Evolutionary conservation across 2,113 vertebrate species (phyloP).

Genomic region (Salvelinus fontinalis): DNA sequence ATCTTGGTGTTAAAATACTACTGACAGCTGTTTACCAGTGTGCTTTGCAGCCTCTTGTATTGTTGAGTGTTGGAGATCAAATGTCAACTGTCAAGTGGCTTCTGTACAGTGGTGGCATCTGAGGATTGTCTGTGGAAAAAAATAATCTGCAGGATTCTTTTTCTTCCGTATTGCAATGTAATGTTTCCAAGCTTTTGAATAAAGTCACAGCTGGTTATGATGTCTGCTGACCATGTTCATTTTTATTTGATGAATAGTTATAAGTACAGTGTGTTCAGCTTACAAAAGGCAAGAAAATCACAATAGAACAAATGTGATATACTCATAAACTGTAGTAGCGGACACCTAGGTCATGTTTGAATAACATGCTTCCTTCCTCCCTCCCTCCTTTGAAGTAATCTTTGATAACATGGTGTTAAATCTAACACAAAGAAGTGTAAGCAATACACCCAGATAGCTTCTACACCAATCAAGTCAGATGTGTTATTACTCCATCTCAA

Average conservation of each 20-base stretch:
- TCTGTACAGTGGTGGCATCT: constrained; percentile 73
- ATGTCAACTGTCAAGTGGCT: constrained; percentile 74
- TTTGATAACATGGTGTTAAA: no score
- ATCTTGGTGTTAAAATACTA: constrained; percentile 68
- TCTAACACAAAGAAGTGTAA: no score
- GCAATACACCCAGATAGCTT: no score
- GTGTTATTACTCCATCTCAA: neutral
- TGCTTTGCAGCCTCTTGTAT: constrained; percentile 67
- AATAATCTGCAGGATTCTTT: constrained; percentile 39
- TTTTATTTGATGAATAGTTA: constrained; percentile 9
- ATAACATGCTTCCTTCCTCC: no score
- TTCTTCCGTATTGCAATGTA: constrained; percentile 60
- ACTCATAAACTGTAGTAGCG: no score
- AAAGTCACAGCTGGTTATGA: constrained; percentile 75
- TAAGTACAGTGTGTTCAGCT: no score
- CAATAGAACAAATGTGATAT: no score
- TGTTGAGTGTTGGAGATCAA: constrained; percentile 69
- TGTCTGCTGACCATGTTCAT: constrained; percentile 30
- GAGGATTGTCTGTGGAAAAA: constrained; percentile 57
- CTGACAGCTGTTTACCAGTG: constrained; percentile 68
- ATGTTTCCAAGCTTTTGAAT: constrained; percentile 75
- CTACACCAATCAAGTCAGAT: no score
- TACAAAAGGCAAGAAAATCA: no score
- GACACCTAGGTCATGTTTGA: no score
- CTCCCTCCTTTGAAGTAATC: no score